These are phyloP conservation scores for Hybognathus amarus DNA, from an alignment of 2,797 vertebrate genomes.

Conservation along the genomic window DNA sequence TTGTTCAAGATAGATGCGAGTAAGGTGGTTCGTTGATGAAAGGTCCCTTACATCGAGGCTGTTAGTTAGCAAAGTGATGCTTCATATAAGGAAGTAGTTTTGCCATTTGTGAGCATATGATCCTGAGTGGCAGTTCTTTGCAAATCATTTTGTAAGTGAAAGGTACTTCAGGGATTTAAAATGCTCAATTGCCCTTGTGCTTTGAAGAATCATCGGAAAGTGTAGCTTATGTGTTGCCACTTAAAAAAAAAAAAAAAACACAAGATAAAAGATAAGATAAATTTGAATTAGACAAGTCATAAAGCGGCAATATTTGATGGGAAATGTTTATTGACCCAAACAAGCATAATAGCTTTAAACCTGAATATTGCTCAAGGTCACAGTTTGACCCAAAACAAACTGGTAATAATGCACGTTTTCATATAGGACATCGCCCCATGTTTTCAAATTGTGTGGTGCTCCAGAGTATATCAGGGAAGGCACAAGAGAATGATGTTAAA, in stretches of 20 bases:
- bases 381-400: neutral
- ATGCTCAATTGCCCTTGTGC: neutral
- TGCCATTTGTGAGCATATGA: neutral
- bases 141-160: constrained; percentile 11
- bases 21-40: neutral
- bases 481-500: neutral
- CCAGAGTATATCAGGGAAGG: neutral
- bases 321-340: neutral
- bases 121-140: neutral
- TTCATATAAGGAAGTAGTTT: constrained; percentile 13
- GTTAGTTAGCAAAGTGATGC: neutral
- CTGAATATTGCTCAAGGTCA: constrained; percentile 3
- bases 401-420: neutral
- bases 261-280: neutral
- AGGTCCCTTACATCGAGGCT: neutral
- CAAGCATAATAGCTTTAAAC: neutral
- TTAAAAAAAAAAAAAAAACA: too few relatives aligned
- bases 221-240: too few relatives aligned
- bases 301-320: neutral
- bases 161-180: constrained; percentile 6
- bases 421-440: neutral
- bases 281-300: neutral
- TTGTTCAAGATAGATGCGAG: neutral
- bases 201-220: neutral
- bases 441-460: neutral